Percentiles rank a stretch among this genome's conserved stretches.
Conservation (phyloP, 2,797 vertebrate species). For the Trematomus bernacchii region DNA sequence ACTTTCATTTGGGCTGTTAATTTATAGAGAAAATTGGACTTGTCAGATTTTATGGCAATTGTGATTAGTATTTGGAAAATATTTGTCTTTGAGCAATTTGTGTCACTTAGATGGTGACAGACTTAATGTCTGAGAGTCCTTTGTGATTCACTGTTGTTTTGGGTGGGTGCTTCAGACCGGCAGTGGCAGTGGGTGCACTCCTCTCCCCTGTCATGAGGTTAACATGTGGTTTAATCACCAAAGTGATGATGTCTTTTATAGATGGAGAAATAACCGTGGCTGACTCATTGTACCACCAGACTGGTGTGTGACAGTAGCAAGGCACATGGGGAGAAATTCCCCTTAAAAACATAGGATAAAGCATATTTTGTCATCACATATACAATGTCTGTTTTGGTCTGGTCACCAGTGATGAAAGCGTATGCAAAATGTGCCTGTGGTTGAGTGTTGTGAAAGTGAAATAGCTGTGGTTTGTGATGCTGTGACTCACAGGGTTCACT, state of each 20-base stretch:
- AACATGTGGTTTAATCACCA: constrained; percentile 75
- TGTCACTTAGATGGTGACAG: constrained; percentile 53
- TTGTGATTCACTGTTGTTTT: constrained; percentile 67
- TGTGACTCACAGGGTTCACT: constrained; percentile 77
- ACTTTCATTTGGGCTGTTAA: not conserved
- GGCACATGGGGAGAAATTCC: constrained; percentile 29
- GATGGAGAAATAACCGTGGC: constrained; percentile 56
- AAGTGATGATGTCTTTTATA: constrained; percentile 65
- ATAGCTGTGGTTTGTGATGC: constrained; percentile 73
- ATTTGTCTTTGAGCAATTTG: constrained; percentile 46
- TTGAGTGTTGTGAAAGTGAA: constrained; percentile 82
- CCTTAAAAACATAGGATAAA: constrained; percentile 16
- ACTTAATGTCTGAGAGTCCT: constrained; percentile 28
- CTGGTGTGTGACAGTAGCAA: constrained; percentile 41
- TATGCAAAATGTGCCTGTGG: constrained; percentile 60
- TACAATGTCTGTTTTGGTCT: constrained; percentile 5
- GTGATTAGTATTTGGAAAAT: constrained; percentile 64
- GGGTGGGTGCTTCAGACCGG: constrained; percentile 62
- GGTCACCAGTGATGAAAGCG: constrained; percentile 43
- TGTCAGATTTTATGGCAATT: constrained; percentile 24
- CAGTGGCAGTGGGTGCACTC: constrained; percentile 55
- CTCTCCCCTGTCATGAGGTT: constrained; percentile 77
- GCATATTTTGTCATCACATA: constrained; percentile 9
- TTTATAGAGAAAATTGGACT: not conserved
- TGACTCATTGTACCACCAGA: constrained; percentile 52